Base-by-base conservation (phyloP, 1,140 invertebrate genomes). In the Uloborus diversus region DNA sequence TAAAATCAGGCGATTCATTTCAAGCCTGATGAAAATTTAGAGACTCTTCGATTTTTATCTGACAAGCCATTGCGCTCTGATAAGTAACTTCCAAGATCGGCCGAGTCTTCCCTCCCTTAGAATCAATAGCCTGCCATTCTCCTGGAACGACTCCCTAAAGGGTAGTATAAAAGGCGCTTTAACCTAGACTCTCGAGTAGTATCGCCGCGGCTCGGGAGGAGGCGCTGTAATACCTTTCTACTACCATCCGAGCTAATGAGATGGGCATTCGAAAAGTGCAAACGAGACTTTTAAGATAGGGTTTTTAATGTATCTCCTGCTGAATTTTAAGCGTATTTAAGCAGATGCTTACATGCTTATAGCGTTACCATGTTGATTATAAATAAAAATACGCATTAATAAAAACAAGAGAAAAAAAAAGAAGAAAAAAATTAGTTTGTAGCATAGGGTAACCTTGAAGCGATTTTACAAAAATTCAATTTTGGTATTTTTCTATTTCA, bases 91-190 rank as follows among this genome's bases (percentile, higher is more conserved):
- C 25, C 7, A 62, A 75, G 70, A 75, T 75, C 59, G 64, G n/a
- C n/a, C n/a, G 27, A 57, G 42, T 27, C n/a, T 27, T 30, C 70
- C 37, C n/a, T n/a, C 30, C 20, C 23, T 62, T n/a, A 4, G 28
- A 75, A 75, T 75, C 70, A 75, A 75, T 75, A 75, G 70, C 37
- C 23, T 17, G 11, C 32, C 4, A n/a, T n/a, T n/a, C n/a, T 23
- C 33, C 30, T 33, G 68, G 57, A 59, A 75, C 51, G 70, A 20
- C 33, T 62, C 70, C 59, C 70, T 14, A 13, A 33, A 17, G 70
- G 35, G 70, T 13, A 61, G 57, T 75, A 75, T 75, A 75, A 75
- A 30, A 75, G 70, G 62, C 70, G 70, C 51, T 75, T 49, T 62
- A 42, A 30, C 17, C 3, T 37, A 1, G n/a, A n/a, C 25, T 25